Evolutionary conservation across 2,113 vertebrate genomes (phyloP).

Genomic region (Erythrocercus mccallii): DNA sequence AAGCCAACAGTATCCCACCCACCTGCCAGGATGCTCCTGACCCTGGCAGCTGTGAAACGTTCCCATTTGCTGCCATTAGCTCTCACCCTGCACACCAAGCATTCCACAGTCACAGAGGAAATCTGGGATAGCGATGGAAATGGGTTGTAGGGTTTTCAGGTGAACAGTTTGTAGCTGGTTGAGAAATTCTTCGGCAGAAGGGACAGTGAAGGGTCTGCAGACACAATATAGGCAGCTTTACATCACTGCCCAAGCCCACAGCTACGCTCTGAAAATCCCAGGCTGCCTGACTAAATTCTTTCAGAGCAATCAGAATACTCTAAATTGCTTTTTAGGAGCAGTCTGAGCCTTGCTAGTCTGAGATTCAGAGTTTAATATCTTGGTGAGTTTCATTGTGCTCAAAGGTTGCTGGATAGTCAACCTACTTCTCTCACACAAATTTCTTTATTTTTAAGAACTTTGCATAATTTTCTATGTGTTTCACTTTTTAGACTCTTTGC

Average conservation of each 20-base stretch:
- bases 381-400: neutral
- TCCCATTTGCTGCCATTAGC: neutral
- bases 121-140: neutral
- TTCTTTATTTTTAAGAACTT: neutral
- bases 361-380: neutral
- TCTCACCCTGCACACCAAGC: neutral
- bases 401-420: neutral
- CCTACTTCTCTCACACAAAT: neutral
- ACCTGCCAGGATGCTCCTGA: neutral
- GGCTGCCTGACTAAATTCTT: neutral
- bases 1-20: neutral
- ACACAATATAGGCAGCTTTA: neutral
- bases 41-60: neutral
- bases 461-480: neutral
- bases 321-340: slow-evolving; percentile 17
- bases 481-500: neutral
- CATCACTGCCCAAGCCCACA: neutral
- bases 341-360: neutral
- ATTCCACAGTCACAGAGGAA: neutral
- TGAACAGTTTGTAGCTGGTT: neutral
- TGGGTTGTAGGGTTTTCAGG: neutral
- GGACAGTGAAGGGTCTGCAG: neutral
- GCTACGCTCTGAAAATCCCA: neutral
- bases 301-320: slow-evolving; percentile 16
- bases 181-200: neutral